These are phyloP conservation scores for Coregonus clupeaformis DNA, from an alignment of 2,113 vertebrate species.

Conservation along the genomic window DNA sequence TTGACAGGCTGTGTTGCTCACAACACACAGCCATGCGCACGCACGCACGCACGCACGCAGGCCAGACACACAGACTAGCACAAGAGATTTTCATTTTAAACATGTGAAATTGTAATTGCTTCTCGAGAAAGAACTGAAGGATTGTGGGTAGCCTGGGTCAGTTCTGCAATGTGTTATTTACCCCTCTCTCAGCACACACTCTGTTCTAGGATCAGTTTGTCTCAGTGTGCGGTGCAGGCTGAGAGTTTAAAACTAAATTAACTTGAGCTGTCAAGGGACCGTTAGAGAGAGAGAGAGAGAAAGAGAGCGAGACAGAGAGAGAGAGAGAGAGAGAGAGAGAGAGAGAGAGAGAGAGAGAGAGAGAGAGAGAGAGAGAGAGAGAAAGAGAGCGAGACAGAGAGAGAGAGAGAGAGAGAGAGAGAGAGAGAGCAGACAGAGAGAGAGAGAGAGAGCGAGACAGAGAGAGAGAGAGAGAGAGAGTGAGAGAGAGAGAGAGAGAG, in stretches of 20 bases:
- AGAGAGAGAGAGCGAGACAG: too few species aligned
- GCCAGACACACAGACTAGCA: slow-evolving; percentile 30
- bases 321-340: too few species aligned
- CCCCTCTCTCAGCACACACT: slow-evolving; percentile 53
- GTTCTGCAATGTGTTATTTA: slow-evolving; percentile 68
- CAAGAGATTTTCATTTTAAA: slow-evolving; percentile 96
- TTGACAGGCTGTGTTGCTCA: slow-evolving; percentile 82
- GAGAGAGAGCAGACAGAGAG: too few species aligned
- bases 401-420: too few species aligned
- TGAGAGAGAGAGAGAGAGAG: too few species aligned
- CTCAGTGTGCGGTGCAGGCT: slow-evolving; percentile 69
- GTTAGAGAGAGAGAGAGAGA: not conserved
- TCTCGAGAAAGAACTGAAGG: slow-evolving; percentile 59
- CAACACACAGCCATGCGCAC: too few species aligned
- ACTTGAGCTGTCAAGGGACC: slow-evolving; percentile 71
- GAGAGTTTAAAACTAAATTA: slow-evolving; percentile 79
- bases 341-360: too few species aligned
- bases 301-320: too few species aligned
- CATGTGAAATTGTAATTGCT: slow-evolving; percentile 98
- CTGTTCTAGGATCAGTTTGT: slow-evolving; percentile 65
- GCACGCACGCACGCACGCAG: not conserved
- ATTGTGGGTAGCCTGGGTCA: slow-evolving; percentile 43
- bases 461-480: too few species aligned
- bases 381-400: too few species aligned
- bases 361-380: too few species aligned